phyloP scores from a whole-genome alignment of 1,140 invertebrate species.

The Cotesia vestalis region DNA sequence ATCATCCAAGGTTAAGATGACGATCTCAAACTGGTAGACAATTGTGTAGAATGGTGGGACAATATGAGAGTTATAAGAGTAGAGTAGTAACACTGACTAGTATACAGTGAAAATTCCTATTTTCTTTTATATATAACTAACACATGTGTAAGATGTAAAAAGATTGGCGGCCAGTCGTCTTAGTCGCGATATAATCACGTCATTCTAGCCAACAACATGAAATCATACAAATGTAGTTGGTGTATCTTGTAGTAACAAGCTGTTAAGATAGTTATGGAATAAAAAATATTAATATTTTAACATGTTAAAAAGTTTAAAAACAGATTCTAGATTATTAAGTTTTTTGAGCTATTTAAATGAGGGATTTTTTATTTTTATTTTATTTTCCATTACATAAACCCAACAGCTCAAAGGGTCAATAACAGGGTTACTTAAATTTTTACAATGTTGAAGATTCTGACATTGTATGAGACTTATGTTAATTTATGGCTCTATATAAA shows the following conservation, averaged over 20 bases:
- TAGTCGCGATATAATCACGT: constrained; percentile 2
- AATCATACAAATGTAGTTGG: background rate
- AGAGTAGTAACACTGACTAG: too few relatives aligned
- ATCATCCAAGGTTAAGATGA: constrained; percentile 15
- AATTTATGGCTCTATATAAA: too few relatives aligned
- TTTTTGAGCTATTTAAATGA: too few relatives aligned
- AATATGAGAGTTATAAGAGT: background rate
- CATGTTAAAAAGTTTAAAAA: too few relatives aligned
- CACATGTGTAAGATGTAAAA: background rate
- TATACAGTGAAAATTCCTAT: background rate
- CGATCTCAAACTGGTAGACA: background rate
- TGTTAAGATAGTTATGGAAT: background rate
- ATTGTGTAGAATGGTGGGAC: background rate
- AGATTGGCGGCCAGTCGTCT: background rate
- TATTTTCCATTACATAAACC: too few relatives aligned
- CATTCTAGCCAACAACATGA: constrained; percentile 9
- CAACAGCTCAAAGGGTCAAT: too few relatives aligned
- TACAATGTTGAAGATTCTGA: too few relatives aligned
- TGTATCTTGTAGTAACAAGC: constrained; percentile 4
- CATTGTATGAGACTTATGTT: too few relatives aligned
- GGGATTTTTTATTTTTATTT: too few relatives aligned
- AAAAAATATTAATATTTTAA: background rate
- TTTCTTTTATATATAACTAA: background rate
- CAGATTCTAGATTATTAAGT: too few relatives aligned
- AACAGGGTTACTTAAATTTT: too few relatives aligned